Base-by-base conservation (phyloP, 2,888 invertebrate species). In the Alentia gelatinosa region DNA sequence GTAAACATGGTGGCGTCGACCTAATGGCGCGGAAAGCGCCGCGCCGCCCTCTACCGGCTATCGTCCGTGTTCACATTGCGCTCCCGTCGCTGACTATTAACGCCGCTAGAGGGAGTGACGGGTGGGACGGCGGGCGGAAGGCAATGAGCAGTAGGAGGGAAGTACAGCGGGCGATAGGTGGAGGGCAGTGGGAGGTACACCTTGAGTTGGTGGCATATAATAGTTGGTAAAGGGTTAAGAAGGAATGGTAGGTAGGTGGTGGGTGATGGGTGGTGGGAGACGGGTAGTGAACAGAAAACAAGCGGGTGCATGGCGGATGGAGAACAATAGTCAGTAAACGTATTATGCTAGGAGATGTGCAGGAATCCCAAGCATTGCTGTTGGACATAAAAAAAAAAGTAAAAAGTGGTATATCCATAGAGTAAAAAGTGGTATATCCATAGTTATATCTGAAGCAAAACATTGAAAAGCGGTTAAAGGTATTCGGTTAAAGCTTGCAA, bases 41-140 rank as follows among this genome's bases (percentile, higher is more conserved):
- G n/a, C 47, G 50, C 42, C 42, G 86, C 47, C n/a, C n/a, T 12
- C 47, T 19, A 23, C 42, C 86, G 30, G 86, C 86, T 86, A 86
- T 86, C 86, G 86, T 19, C 39, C 42, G 23, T 33, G 86, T 19
- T 86, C 86, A 86, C 86, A 42, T 86, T 26, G 86, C 86, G 30
- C 86, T 4, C 33, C 26, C 86, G 79, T 79, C 79, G 37, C 37
- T 39, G 37, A 26, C 79, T 79, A 79, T 79, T 79, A 79, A n/a
- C n/a, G n/a, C n/a, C n/a, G n/a, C n/a, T n/a, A n/a, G n/a, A n/a
- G n/a, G n/a, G n/a, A n/a, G n/a, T n/a, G n/a, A n/a, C n/a, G n/a
- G n/a, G n/a, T n/a, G 79, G 39, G 79, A 12, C 35, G 37, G 4
- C 39, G 79, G 39, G 5, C 12, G 56, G 47, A 15, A 42, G 56